Evolutionary conservation across 1,140 invertebrate species (phyloP).

Genomic region (Aphelenchoides avenae): DNA sequence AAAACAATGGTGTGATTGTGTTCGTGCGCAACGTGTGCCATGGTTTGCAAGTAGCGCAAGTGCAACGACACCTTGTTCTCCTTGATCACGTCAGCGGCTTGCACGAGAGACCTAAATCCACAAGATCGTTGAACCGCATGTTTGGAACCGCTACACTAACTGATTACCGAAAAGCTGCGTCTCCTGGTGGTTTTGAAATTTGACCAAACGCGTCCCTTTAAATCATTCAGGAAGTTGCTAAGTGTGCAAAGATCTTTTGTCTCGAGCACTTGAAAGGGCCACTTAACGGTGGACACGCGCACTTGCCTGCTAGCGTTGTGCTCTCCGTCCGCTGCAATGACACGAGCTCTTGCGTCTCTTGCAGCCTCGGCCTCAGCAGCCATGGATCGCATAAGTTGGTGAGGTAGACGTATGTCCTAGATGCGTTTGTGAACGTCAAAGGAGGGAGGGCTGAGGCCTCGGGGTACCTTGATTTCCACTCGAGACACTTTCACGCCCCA

Average conservation of each 20-base stretch:
- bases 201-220: too few relatives aligned
- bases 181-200: conserved; percentile 2
- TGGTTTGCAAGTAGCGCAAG: conserved; percentile 60
- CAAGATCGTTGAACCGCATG: too few relatives aligned
- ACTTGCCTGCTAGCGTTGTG: conserved; percentile 68
- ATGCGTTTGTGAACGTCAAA: conserved; percentile 56
- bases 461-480: conserved; percentile 60
- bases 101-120: conserved; percentile 69
- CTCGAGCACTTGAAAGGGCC: background rate
- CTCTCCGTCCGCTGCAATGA: conserved; percentile 69
- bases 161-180: conserved; percentile 2
- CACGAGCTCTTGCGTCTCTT: conserved; percentile 67
- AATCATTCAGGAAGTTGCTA: conserved; percentile 6
- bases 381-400: conserved; percentile 75
- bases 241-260: conserved; percentile 10
- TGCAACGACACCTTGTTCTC: conserved; percentile 54
- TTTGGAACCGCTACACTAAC: background rate
- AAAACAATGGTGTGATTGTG: conserved; percentile 66
- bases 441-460: background rate
- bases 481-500: conserved; percentile 96
- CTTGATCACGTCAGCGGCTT: conserved; percentile 79
- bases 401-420: conserved; percentile 80
- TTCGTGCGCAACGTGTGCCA: conserved; percentile 63
- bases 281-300: conserved; percentile 2
- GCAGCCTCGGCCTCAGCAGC: conserved; percentile 80